These are phyloP conservation scores for Eristalis pertinax DNA, from an alignment of 2,888 invertebrate genomes.

Conservation along the genomic window DNA sequence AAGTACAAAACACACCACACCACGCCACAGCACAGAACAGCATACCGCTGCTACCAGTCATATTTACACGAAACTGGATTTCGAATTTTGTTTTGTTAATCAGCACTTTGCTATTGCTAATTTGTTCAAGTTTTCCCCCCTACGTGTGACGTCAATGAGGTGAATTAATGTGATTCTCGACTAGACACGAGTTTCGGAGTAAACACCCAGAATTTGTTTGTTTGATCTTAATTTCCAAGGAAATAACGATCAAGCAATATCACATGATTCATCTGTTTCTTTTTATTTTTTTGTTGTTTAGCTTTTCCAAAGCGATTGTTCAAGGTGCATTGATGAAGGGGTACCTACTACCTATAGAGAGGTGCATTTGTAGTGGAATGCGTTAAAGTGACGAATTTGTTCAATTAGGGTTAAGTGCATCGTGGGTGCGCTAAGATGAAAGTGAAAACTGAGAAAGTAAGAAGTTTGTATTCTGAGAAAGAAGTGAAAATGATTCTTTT, in stretches of 20 bases:
- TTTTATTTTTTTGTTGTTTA: background rate
- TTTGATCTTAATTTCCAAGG: constrained; percentile 26
- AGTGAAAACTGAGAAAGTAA: constrained; percentile 27
- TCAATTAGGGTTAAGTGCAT: constrained; percentile 41
- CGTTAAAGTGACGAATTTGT: constrained; percentile 16
- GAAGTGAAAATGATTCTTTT: constrained; percentile 17
- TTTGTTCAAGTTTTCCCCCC: background rate
- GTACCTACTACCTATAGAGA: background rate
- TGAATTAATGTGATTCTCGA: constrained; percentile 11
- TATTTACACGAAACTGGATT: constrained; percentile 27
- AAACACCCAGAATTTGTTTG: constrained; percentile 7
- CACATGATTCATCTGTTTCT: constrained; percentile 37
- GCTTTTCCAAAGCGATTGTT: constrained; percentile 14
- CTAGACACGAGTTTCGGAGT: constrained; percentile 6
- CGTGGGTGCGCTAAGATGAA: constrained; percentile 21
- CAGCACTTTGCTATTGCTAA: background rate
- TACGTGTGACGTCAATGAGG: constrained; percentile 53
- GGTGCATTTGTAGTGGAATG: constrained; percentile 7
- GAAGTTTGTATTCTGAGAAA: background rate
- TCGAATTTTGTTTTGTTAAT: constrained; percentile 12
- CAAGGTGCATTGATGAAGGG: background rate
- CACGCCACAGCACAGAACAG: background rate
- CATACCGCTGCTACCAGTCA: constrained; percentile 11
- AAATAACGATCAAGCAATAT: constrained; percentile 35
- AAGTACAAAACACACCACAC: background rate